A percentile compares a stretch with the other conserved stretches of the same genome.
These are phyloP conservation scores for Neodiprion pinetum DNA, from an alignment of 1,140 invertebrate genomes.

Conservation along the genomic window DNA sequence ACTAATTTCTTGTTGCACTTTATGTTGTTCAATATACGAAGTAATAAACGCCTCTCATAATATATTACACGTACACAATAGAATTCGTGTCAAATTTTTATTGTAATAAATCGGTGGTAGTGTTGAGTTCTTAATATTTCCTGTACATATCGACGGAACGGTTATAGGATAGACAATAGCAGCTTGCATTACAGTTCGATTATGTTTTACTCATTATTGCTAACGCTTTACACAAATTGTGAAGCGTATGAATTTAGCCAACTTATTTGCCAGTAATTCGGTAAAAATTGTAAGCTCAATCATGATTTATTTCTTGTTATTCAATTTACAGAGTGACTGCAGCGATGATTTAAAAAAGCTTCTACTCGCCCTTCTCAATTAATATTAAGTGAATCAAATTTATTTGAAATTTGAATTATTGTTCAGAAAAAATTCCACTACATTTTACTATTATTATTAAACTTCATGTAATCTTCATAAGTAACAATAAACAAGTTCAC, in stretches of 20 bases:
- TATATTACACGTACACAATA: not conserved
- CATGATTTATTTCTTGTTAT: slow-evolving; percentile 15
- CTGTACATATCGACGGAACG: no score
- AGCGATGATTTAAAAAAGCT: slow-evolving; percentile 67
- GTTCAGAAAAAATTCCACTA: not conserved
- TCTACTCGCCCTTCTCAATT: slow-evolving; percentile 61
- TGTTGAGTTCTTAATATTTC: no score
- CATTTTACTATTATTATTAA: slow-evolving; percentile 8
- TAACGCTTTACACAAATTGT: no score
- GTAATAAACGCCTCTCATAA: not conserved
- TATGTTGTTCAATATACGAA: not conserved
- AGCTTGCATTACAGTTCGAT: no score
- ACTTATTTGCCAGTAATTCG: no score
- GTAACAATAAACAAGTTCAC: slow-evolving; percentile 6
- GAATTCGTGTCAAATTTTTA: no score
- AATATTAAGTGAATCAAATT: slow-evolving; percentile 29
- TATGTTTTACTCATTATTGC: no score
- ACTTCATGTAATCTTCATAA: slow-evolving; percentile 8
- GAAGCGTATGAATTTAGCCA: no score
- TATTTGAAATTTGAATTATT: not conserved
- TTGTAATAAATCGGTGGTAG: no score
- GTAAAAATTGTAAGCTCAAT: no score
- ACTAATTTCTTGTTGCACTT: slow-evolving; percentile 20
- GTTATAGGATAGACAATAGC: no score
- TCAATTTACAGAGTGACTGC: slow-evolving; percentile 64